phyloP scores from a whole-genome alignment of 2,888 invertebrate genomes.

The Empis stercorea region DNA sequence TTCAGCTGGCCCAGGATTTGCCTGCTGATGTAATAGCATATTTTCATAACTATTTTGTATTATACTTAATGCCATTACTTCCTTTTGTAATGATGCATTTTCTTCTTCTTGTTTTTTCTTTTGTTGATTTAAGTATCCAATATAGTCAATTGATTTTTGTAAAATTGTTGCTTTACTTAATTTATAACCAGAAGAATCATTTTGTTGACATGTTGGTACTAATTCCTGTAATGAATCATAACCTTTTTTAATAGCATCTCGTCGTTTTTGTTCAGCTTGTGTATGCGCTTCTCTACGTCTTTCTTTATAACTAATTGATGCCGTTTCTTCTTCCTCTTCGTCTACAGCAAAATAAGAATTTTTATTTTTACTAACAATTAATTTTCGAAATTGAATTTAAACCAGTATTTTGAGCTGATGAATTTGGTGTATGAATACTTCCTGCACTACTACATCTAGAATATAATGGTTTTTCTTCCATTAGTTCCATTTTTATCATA shows the following conservation, averaged over 20 bases:
- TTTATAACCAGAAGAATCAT: constrained; percentile 84
- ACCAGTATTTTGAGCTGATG: constrained; percentile 72
- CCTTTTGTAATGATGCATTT: constrained; percentile 74
- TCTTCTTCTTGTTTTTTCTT: constrained; percentile 94
- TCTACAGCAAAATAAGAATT: constrained; percentile 29
- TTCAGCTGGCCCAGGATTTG: constrained; percentile 76
- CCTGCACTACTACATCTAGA: constrained; percentile 65
- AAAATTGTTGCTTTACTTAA: constrained; percentile 87
- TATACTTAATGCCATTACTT: constrained; percentile 84
- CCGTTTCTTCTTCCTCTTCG: constrained; percentile 47
- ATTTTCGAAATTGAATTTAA: constrained; percentile 7
- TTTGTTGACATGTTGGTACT: constrained; percentile 88
- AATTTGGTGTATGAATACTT: constrained; percentile 65
- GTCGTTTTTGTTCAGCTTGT: constrained; percentile 88
- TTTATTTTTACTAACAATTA: too few relatives aligned
- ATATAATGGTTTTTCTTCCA: constrained; percentile 44
- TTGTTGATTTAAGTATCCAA: constrained; percentile 81
- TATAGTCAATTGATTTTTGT: constrained; percentile 89
- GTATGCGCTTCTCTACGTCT: constrained; percentile 89
- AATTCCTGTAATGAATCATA: constrained; percentile 87
- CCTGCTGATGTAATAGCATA: constrained; percentile 90
- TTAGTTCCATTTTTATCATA: constrained; percentile 35
- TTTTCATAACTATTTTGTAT: constrained; percentile 94
- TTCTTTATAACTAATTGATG: constrained; percentile 73
- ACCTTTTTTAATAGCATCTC: constrained; percentile 95